These are phyloP conservation scores for Smittia aterrima DNA, from an alignment of 2,888 invertebrate genomes.

Conservation along the genomic window DNA sequence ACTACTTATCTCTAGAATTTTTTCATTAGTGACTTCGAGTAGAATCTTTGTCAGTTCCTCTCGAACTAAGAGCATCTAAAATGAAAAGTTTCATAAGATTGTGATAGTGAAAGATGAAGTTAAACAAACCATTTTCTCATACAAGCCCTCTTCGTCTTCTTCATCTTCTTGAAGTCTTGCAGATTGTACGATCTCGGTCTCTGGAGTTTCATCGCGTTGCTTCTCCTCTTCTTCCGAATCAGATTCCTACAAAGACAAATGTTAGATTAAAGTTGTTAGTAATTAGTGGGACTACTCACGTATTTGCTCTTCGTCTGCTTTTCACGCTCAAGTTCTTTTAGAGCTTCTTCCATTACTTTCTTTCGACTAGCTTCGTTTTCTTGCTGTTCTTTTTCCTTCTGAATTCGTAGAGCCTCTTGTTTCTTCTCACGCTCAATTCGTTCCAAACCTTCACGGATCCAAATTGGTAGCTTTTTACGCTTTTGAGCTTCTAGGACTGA, in stretches of 20 bases:
- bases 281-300: background rate
- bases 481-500: conserved; percentile 8
- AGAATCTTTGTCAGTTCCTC: conserved; percentile 12
- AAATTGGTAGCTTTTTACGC: conserved; percentile 28
- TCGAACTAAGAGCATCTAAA: conserved; percentile 31
- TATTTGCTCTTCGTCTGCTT: conserved; percentile 34
- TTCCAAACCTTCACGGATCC: conserved; percentile 39
- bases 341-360: conserved; percentile 18
- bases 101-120: too few species aligned
- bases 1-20: conserved; percentile 30
- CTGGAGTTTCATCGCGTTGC: background rate
- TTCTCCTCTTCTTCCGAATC: conserved; percentile 18
- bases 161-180: background rate
- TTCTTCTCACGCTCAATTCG: conserved; percentile 28
- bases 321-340: conserved; percentile 28
- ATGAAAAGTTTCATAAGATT: background rate
- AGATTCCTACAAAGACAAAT: conserved; percentile 12
- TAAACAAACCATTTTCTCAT: conserved; percentile 39
- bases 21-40: conserved; percentile 23
- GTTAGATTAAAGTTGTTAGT: background rate
- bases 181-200: conserved; percentile 1
- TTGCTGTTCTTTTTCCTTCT: conserved; percentile 2
- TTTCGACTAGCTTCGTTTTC: conserved; percentile 4
- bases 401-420: background rate
- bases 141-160: conserved; percentile 15